A percentile compares a stretch with the other conserved stretches of the same genome.
Conservation (phyloP, 2,113 vertebrate species). For the Cyrtonyx montezumae region DNA sequence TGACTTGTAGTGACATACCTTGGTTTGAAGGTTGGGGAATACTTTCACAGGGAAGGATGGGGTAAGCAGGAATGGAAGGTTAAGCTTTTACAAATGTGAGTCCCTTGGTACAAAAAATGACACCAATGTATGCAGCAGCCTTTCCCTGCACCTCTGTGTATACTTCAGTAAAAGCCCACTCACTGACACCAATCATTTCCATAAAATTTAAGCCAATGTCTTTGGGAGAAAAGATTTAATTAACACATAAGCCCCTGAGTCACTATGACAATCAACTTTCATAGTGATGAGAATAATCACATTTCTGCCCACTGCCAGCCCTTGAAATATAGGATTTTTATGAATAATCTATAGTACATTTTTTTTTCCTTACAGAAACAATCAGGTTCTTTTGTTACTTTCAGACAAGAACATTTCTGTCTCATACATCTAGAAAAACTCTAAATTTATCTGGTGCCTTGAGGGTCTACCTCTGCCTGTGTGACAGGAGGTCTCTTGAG, state of each 20-base stretch:
- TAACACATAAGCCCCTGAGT: constrained; percentile 69
- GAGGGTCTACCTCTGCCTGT: constrained; percentile 44
- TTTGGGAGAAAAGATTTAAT: constrained; percentile 66
- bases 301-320: constrained; percentile 19
- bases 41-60: not conserved
- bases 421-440: constrained; percentile 39
- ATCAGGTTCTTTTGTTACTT: constrained; percentile 43
- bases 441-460: constrained; percentile 58
- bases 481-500: constrained; percentile 58
- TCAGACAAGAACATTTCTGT: constrained; percentile 31
- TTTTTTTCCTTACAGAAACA: constrained; percentile 35
- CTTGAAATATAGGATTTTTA: constrained; percentile 37
- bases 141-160: not conserved
- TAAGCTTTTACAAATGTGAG: constrained; percentile 8
- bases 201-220: constrained; percentile 55
- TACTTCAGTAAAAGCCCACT: constrained; percentile 23
- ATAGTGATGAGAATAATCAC: constrained; percentile 29
- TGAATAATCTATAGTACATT: constrained; percentile 45
- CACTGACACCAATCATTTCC: constrained; percentile 48
- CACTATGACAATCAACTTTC: constrained; percentile 60
- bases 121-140: not conserved
- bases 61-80: not conserved
- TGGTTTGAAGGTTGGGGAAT: not conserved
- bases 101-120: not conserved
- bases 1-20: not conserved